Percentiles rank a stretch among this genome's conserved stretches.
phyloP scores from a whole-genome alignment of 2,797 vertebrate genomes.

The Pristis pectinata region DNA sequence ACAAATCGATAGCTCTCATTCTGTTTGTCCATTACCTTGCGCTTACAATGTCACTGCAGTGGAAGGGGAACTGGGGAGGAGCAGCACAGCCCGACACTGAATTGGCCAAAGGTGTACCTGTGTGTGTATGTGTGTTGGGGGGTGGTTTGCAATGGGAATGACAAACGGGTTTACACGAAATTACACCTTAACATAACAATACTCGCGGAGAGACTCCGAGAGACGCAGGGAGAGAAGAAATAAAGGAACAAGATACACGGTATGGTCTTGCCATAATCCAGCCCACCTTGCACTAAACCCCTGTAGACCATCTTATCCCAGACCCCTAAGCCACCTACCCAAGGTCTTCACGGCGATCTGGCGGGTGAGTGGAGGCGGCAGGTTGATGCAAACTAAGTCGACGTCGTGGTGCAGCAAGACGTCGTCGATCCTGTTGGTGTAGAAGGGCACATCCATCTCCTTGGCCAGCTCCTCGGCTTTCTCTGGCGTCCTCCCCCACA shows the following conservation, averaged over 20 bases:
- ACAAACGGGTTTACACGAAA: not conserved
- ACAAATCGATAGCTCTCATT: not conserved
- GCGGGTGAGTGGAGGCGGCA: conserved; percentile 87
- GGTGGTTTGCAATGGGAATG: not conserved
- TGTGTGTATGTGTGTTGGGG: not conserved
- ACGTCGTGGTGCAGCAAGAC: conserved; percentile 94
- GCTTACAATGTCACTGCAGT: conserved; percentile 2
- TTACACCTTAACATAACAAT: too few relatives aligned
- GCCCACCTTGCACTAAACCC: too few relatives aligned
- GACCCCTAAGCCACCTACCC: conserved; percentile 62
- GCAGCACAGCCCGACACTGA: too few relatives aligned
- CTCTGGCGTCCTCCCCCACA: conserved; percentile 93
- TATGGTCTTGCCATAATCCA: too few relatives aligned
- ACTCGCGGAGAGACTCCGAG: too few relatives aligned
- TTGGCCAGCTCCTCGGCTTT: conserved; percentile 95
- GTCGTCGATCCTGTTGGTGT: conserved; percentile 95
- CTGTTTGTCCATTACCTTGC: not conserved
- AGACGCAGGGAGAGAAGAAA: too few relatives aligned
- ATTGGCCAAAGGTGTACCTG: not conserved
- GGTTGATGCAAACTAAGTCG: conserved; percentile 93
- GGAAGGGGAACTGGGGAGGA: not conserved
- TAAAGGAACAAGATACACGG: too few relatives aligned
- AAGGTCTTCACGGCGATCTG: conserved; percentile 95
- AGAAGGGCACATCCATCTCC: conserved; percentile 95
- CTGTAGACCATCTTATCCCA: too few relatives aligned